These are phyloP conservation scores for Spodoptera littoralis DNA, from an alignment of 2,888 invertebrate genomes.

Conservation along the genomic window DNA sequence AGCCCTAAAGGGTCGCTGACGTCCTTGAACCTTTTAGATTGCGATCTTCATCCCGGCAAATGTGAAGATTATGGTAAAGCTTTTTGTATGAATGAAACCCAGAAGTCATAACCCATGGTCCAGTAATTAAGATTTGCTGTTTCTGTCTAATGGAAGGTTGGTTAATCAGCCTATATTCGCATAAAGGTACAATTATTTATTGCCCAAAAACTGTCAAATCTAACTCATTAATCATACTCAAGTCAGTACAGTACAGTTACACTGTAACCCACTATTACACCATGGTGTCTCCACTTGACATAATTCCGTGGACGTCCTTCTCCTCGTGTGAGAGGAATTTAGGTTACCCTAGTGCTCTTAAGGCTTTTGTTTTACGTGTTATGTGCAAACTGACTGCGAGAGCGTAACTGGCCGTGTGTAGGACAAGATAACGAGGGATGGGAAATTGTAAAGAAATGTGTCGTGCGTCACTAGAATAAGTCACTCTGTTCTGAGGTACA, in stretches of 20 bases:
- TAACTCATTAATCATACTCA: neutral
- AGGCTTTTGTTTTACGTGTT: conserved; percentile 51
- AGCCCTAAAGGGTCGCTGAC: no score
- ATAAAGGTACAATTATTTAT: no score
- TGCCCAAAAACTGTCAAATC: neutral
- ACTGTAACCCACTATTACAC: conserved; percentile 4
- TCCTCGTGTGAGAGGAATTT: conserved; percentile 47
- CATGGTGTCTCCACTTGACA: conserved; percentile 49
- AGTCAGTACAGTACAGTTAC: no score
- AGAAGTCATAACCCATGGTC: no score
- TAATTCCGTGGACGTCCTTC: conserved; percentile 27
- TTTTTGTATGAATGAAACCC: no score
- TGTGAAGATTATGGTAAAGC: no score
- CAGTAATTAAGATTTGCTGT: no score
- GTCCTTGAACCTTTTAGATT: no score
- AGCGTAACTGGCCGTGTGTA: conserved; percentile 33
- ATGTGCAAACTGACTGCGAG: conserved; percentile 38
- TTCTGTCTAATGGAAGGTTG: no score
- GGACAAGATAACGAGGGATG: conserved; percentile 29
- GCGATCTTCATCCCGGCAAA: no score
- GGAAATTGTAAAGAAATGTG: conserved; percentile 29
- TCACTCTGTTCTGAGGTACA: conserved; percentile 7
- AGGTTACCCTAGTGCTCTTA: conserved; percentile 57
- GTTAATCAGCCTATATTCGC: no score
- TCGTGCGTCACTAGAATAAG: conserved; percentile 16